Evolutionary conservation across 2,113 vertebrate species (phyloP).

Genomic region (Neomonachus schauinslandi): DNA sequence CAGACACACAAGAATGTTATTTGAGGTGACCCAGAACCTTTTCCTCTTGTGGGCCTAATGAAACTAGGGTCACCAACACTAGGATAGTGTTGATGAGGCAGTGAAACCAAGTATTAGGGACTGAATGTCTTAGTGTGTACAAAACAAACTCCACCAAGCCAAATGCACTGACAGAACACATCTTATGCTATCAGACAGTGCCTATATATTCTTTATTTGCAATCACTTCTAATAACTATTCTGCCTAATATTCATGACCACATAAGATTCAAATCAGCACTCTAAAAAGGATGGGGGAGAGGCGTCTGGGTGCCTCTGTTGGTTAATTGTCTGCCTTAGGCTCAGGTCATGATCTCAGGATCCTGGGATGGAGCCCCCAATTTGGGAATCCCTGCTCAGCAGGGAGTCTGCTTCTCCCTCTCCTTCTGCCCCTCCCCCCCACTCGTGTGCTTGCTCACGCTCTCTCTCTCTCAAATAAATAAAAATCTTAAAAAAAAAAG

Average conservation of each 20-base stretch:
- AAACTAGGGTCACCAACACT: background rate
- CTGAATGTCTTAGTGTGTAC: background rate
- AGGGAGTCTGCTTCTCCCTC: background rate
- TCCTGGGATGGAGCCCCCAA: background rate
- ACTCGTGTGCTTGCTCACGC: background rate
- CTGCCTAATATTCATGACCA: background rate
- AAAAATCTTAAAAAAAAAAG: background rate
- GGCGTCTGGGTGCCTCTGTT: background rate
- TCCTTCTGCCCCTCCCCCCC: background rate
- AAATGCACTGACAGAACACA: background rate
- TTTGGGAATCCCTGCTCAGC: background rate
- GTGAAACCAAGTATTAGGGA: conserved; percentile 21
- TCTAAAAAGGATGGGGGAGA: background rate
- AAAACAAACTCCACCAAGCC: background rate
- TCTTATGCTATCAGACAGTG: background rate
- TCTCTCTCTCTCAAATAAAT: background rate
- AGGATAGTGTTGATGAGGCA: background rate
- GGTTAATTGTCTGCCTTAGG: background rate
- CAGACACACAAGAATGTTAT: background rate
- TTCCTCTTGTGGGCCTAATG: background rate
- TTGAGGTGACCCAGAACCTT: background rate
- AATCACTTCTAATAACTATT: background rate
- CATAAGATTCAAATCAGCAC: background rate
- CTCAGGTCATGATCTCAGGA: background rate
- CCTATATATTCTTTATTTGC: background rate